Evolutionary conservation across 2,888 invertebrate species (phyloP).

Genomic region (Eutolmus rufibarbis): DNA sequence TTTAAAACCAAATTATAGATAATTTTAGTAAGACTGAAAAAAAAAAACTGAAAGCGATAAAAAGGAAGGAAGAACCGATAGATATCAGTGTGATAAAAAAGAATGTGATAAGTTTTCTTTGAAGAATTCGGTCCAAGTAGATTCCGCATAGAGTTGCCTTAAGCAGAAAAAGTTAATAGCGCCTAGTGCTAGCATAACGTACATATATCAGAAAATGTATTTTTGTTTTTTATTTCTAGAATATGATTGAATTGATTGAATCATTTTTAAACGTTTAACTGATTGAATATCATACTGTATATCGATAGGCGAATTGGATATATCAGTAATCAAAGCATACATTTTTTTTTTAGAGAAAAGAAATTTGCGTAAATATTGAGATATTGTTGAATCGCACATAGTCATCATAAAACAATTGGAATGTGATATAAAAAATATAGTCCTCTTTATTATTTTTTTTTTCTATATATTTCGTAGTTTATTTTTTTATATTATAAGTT

Average conservation of each 20-base stretch:
- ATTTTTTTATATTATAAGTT: constrained; percentile 33
- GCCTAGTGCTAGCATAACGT: constrained; percentile 24
- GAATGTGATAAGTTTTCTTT: background rate
- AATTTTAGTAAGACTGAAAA: constrained; percentile 11
- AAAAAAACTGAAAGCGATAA: background rate
- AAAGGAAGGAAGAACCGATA: background rate
- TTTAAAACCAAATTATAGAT: constrained; percentile 3
- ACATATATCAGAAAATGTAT: constrained; percentile 23
- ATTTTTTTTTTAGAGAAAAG: background rate
- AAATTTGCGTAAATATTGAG: constrained; percentile 40
- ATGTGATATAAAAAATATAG: constrained; percentile 63
- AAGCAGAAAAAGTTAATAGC: background rate
- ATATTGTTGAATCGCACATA: constrained; percentile 51
- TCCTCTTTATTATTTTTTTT: constrained; percentile 54
- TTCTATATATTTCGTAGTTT: constrained; percentile 37
- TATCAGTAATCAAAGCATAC: constrained; percentile 6
- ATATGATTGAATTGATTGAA: background rate
- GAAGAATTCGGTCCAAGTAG: background rate
- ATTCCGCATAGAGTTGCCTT: constrained; percentile 23
- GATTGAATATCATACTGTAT: constrained; percentile 26
- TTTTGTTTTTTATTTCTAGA: constrained; percentile 1
- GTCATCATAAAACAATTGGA: constrained; percentile 59
- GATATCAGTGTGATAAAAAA: constrained; percentile 21
- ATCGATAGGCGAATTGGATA: constrained; percentile 1
- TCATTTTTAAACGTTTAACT: background rate